phyloP scores from a whole-genome alignment of 2,888 invertebrate genomes.

The Orchestes rusci region DNA sequence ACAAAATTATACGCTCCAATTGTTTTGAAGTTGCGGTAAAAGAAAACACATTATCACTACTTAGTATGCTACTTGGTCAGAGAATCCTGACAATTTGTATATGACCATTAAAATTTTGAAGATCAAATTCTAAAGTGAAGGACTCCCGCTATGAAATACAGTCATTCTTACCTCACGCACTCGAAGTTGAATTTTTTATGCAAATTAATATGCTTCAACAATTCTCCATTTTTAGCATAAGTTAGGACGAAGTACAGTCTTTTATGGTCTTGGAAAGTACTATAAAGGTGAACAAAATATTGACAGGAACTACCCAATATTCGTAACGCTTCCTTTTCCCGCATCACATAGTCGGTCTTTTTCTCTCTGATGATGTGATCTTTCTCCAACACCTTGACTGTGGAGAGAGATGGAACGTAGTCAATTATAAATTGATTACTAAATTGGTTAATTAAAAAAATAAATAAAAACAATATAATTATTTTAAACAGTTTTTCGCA shows the following conservation, averaged over 20 bases:
- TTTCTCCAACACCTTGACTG: constrained; percentile 98
- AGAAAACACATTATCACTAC: too few relatives aligned
- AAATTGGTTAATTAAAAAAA: too few relatives aligned
- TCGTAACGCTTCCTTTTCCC: constrained; percentile 92
- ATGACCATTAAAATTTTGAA: too few relatives aligned
- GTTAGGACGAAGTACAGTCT: constrained; percentile 92
- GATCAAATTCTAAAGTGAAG: too few relatives aligned
- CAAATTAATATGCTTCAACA: constrained; percentile 85
- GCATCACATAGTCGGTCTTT: constrained; percentile 85
- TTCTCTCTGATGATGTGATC: constrained; percentile 86
- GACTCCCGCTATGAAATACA: not conserved
- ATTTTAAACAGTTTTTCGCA: not conserved
- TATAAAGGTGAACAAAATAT: constrained; percentile 89
- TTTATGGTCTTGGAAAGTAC: constrained; percentile 92
- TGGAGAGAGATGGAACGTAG: too few relatives aligned
- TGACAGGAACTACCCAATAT: constrained; percentile 61
- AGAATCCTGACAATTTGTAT: too few relatives aligned
- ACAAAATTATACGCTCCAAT: too few relatives aligned
- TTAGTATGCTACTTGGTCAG: too few relatives aligned
- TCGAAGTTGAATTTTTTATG: constrained; percentile 84
- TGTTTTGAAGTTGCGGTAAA: too few relatives aligned
- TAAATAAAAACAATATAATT: too few relatives aligned
- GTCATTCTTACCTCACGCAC: constrained; percentile 54
- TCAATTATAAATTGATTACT: too few relatives aligned
- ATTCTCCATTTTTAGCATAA: constrained; percentile 91